phyloP scores from a whole-genome alignment of 2,888 invertebrate genomes.

The Ctena decussata region DNA sequence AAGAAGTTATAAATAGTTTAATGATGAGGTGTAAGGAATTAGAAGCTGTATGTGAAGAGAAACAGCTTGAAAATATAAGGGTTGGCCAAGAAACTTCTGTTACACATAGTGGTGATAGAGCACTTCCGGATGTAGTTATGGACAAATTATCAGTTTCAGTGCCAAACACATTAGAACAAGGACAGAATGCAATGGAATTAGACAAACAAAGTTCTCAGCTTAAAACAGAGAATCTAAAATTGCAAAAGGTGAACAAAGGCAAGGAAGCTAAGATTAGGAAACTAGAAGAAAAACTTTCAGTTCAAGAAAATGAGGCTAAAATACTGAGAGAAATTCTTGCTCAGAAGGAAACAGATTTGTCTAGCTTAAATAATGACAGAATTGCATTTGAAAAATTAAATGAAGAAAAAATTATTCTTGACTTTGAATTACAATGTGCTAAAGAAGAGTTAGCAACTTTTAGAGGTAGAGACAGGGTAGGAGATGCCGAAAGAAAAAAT shows the following conservation, averaged over 20 bases:
- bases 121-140: slow-evolving; percentile 24
- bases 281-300: slow-evolving; percentile 63
- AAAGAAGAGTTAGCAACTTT: slow-evolving; percentile 57
- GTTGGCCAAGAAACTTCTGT: not conserved
- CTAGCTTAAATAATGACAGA: slow-evolving; percentile 44
- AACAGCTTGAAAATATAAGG: slow-evolving; percentile 39
- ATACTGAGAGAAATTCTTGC: slow-evolving; percentile 48
- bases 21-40: slow-evolving; percentile 32
- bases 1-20: slow-evolving; percentile 7
- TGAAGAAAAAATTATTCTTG: slow-evolving; percentile 66
- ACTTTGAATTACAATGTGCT: slow-evolving; percentile 65
- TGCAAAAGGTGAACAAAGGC: slow-evolving; percentile 74
- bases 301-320: slow-evolving; percentile 34
- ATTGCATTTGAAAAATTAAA: slow-evolving; percentile 40
- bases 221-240: slow-evolving; percentile 62
- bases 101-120: slow-evolving; percentile 19
- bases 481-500: slow-evolving; percentile 10
- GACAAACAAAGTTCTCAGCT: slow-evolving; percentile 59
- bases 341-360: slow-evolving; percentile 60
- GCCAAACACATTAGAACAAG: slow-evolving; percentile 58
- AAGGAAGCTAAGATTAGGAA: slow-evolving; percentile 72
- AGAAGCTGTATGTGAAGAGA: slow-evolving; percentile 31
- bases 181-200: slow-evolving; percentile 51
- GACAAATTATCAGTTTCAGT: slow-evolving; percentile 51
- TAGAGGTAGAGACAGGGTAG: slow-evolving; percentile 23